Percentiles rank a stretch among this genome's conserved stretches.
Conservation (phyloP, 2,797 vertebrate species). For the Lagocephalus sceleratus region DNA sequence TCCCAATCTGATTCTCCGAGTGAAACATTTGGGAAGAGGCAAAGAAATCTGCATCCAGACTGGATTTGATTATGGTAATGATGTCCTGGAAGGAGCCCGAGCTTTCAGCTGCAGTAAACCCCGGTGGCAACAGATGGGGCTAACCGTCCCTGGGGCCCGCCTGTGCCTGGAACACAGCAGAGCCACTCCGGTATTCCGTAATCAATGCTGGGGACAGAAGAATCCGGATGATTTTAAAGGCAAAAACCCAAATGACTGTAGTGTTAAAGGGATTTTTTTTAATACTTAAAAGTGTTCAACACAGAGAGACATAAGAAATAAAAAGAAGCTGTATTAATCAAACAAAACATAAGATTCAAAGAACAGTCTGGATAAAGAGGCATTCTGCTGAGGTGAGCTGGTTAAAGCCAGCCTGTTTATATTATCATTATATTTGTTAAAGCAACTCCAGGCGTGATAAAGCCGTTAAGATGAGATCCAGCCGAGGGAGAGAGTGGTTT, state of each 20-base stretch:
- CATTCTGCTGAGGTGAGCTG: too few relatives aligned
- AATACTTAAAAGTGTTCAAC: too few relatives aligned
- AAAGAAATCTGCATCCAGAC: slow-evolving; percentile 55
- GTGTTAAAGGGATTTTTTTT: too few relatives aligned
- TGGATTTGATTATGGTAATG: slow-evolving; percentile 77
- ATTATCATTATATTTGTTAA: too few relatives aligned
- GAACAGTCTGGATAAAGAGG: too few relatives aligned
- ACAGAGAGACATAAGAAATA: too few relatives aligned
- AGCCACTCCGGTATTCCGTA: slow-evolving; percentile 15
- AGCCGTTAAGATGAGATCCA: neutral
- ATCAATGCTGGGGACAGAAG: neutral
- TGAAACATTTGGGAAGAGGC: slow-evolving; percentile 38
- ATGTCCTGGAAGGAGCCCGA: slow-evolving; percentile 62
- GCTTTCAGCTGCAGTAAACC: slow-evolving; percentile 72
- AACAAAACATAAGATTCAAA: too few relatives aligned
- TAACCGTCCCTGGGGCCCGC: slow-evolving; percentile 60
- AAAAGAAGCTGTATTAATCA: too few relatives aligned
- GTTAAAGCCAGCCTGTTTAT: too few relatives aligned
- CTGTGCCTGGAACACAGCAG: slow-evolving; percentile 43
- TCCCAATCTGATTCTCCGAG: slow-evolving; percentile 48
- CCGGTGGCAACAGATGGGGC: slow-evolving; percentile 76
- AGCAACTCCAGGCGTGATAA: neutral
- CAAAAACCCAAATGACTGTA: neutral
- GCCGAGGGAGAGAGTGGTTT: neutral
- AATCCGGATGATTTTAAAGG: neutral